Evolutionary conservation across 2,888 invertebrate genomes (phyloP), one percentile per base, ranked within the genome.

Genomic region (Leucozona laternaria): DNA sequence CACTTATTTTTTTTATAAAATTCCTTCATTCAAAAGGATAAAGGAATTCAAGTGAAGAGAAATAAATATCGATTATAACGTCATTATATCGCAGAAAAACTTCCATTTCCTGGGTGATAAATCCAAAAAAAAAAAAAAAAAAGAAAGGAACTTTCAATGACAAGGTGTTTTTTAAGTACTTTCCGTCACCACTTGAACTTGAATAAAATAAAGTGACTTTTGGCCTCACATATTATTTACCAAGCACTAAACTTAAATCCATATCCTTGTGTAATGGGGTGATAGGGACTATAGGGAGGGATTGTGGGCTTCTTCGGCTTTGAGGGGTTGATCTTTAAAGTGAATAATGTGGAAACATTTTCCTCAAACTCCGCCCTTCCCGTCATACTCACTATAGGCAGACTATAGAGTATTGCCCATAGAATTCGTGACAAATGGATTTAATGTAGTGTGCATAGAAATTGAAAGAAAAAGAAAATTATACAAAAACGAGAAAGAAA

Each of bases 271-370:
- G n/a, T n/a, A n/a, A n/a, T n/a, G n/a, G n/a, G n/a, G n/a, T n/a
- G n/a, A n/a, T n/a, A n/a, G n/a, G n/a, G n/a, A n/a, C n/a, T n/a
- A n/a, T 34, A 22, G 31, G 17, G 6, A 11, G 62, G 40, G 62
- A 20, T 50, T 50, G 25, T 2, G 31, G 31, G 48, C 20, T 22
- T 34, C 20, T 22, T 34, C 2, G 37, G 6, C 17, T 45, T 37
- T 37, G 25, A 34, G 66, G 48, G 37, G 45, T 31, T 60, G 68
- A 78, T 73, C 50, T 70, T 86, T 86, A 34, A 57, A 78, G 70
- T 81, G 85, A 86, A 73, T 78, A 86, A 78, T 81, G 78, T 78
- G 62, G 70, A 73, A 73, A 70, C 77, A 73, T 73, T 72, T 77
- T 72, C 66, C 57, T 72, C 48, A 48, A 60, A 57, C 53, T 55